These are phyloP conservation scores for Phenganax subtilis DNA, from an alignment of 92 coral and sea anemone genomes.

Conservation along the genomic window DNA sequence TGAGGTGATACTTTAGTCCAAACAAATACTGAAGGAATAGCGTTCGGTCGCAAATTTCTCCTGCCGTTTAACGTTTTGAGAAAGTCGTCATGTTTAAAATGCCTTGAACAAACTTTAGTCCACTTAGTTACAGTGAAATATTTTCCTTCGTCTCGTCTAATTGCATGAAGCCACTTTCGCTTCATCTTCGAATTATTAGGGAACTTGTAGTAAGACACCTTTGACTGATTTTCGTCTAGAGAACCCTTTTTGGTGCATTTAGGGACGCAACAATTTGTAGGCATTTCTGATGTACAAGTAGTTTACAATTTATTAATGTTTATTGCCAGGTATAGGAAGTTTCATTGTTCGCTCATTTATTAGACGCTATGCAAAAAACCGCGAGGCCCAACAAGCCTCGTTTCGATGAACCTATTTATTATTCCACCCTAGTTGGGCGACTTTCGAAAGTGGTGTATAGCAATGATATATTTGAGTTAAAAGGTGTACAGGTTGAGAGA, in stretches of 20 bases:
- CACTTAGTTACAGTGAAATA: neutral
- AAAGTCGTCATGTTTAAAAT: slow-evolving; percentile 27
- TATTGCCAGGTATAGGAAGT: neutral
- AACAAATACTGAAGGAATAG: slow-evolving; percentile 40
- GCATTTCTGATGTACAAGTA: neutral
- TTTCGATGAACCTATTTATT: neutral
- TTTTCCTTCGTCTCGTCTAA: slow-evolving; percentile 36
- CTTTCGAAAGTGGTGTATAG: too few relatives aligned
- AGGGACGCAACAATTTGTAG: slow-evolving; percentile 18
- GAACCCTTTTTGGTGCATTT: slow-evolving; percentile 43
- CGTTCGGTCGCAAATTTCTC: neutral
- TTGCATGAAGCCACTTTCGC: slow-evolving; percentile 45
- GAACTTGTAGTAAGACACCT: slow-evolving; percentile 36
- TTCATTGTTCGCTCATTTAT: too few relatives aligned
- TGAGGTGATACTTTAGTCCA: slow-evolving; percentile 17
- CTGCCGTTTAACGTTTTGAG: slow-evolving; percentile 24
- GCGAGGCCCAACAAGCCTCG: neutral
- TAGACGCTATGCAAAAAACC: neutral
- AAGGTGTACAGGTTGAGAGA: too few relatives aligned
- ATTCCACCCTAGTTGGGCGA: neutral
- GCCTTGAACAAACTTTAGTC: slow-evolving; percentile 45
- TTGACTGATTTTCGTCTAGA: slow-evolving; percentile 13
- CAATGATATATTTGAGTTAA: too few relatives aligned
- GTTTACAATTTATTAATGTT: neutral
- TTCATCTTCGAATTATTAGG: neutral